Conservation (phyloP, 2,797 vertebrate genomes). For the Lithobates pipiens region DNA sequence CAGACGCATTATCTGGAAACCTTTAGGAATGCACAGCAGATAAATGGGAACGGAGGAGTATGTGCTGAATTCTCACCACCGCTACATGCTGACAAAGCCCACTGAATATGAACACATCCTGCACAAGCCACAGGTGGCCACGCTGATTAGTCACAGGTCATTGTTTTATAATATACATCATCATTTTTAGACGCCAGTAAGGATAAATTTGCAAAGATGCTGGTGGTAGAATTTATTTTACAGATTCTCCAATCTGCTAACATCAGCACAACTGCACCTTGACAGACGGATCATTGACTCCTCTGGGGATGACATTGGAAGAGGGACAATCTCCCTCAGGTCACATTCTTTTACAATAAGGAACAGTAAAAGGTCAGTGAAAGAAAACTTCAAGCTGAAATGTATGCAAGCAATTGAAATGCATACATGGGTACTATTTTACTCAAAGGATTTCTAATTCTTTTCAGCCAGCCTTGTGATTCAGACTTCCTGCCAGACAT, state of each 20-base stretch:
- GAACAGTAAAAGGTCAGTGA: too few relatives aligned
- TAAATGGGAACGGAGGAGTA: slow-evolving; percentile 1
- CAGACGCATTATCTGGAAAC: slow-evolving; percentile 22
- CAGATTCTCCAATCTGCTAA: background rate
- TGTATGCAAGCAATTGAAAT: too few relatives aligned
- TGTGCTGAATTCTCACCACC: background rate
- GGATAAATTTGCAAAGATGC: too few relatives aligned
- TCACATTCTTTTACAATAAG: too few relatives aligned
- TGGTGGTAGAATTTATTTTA: too few relatives aligned
- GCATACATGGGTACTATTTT: too few relatives aligned
- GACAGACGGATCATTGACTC: background rate
- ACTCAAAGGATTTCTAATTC: too few relatives aligned
- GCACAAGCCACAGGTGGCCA: slow-evolving; percentile 3
- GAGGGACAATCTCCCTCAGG: too few relatives aligned
- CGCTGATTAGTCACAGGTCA: slow-evolving; percentile 9
- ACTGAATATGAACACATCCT: slow-evolving; percentile 30
- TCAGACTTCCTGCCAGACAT: too few relatives aligned
- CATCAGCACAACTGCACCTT: background rate
- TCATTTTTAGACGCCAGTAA: background rate
- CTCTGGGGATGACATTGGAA: too few relatives aligned
- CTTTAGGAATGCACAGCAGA: slow-evolving; percentile 34
- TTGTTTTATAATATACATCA: background rate
- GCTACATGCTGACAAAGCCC: slow-evolving; percentile 22
- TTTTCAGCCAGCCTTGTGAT: too few relatives aligned
- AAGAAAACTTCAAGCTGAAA: too few relatives aligned